phyloP scores from a whole-genome alignment of 1,140 invertebrate genomes.

The Apis laboriosa region DNA sequence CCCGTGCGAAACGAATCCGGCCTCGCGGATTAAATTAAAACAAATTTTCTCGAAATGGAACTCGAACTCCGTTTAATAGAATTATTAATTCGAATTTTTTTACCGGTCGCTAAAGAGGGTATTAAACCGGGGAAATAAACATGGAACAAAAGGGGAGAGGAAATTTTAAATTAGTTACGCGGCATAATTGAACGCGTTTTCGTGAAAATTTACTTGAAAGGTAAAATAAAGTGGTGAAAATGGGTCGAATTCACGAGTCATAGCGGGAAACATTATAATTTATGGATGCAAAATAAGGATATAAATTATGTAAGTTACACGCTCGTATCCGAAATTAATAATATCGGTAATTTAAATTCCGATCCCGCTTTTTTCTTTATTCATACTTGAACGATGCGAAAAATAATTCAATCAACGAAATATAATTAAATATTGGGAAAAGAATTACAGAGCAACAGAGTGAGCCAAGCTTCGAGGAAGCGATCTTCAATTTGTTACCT shows the following conservation, averaged over 20 bases:
- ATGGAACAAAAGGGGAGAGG: neutral
- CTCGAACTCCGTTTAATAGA: neutral
- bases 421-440: neutral
- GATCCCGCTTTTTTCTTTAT: too few species aligned
- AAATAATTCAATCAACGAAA: neutral
- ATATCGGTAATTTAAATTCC: too few species aligned
- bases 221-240: neutral
- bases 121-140: conserved; percentile 6
- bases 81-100: neutral
- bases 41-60: neutral
- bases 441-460: neutral
- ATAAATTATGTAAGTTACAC: too few species aligned
- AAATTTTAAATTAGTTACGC: conserved; percentile 6
- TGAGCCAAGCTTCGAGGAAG: neutral
- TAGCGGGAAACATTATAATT: neutral
- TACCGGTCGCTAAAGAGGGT: neutral
- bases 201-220: conserved; percentile 9
- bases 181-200: neutral
- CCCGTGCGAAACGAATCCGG: neutral
- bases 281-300: neutral
- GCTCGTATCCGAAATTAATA: too few species aligned
- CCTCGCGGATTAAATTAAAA: neutral
- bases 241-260: neutral
- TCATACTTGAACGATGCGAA: neutral
- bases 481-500: conserved; percentile 4